Conservation (phyloP, 2,113 vertebrate species). For the Dromaius novaehollandiae region DNA sequence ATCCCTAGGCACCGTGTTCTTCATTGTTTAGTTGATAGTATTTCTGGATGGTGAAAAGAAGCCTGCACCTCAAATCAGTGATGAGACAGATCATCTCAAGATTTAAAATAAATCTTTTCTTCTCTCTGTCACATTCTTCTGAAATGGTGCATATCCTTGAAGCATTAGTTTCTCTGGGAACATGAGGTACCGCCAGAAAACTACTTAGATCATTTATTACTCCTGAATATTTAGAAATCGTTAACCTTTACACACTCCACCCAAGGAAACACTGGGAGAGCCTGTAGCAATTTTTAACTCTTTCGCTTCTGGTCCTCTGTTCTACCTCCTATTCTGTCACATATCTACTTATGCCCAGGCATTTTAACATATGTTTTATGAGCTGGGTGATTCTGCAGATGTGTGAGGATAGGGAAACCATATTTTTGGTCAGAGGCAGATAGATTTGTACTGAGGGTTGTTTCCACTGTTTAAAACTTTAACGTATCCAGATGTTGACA, state of each 20-base stretch:
- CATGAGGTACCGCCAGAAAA: slow-evolving; percentile 67
- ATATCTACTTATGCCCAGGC: neutral
- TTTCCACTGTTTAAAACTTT: slow-evolving; percentile 16
- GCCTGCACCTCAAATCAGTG: neutral
- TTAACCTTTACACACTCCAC: slow-evolving; percentile 70
- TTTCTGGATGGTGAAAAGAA: neutral
- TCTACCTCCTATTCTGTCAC: neutral
- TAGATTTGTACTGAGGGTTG: neutral
- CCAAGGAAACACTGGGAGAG: slow-evolving; percentile 49
- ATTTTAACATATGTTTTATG: neutral
- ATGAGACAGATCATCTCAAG: slow-evolving; percentile 27
- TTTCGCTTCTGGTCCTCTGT: neutral
- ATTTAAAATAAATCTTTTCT: slow-evolving; percentile 41
- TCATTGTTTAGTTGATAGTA: neutral
- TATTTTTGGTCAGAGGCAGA: neutral
- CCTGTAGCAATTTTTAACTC: slow-evolving; percentile 38
- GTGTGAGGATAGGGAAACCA: neutral
- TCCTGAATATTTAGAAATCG: slow-evolving; percentile 70
- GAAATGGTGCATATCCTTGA: slow-evolving; percentile 62
- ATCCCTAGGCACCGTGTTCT: neutral
- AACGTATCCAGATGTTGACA: slow-evolving; percentile 21
- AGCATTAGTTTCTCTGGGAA: slow-evolving; percentile 61
- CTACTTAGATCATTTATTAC: slow-evolving; percentile 70
- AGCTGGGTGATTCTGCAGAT: neutral
- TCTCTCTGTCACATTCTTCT: slow-evolving; percentile 66